phyloP scores from a whole-genome alignment of 2,113 vertebrate species.

The Steatornis caripensis region DNA sequence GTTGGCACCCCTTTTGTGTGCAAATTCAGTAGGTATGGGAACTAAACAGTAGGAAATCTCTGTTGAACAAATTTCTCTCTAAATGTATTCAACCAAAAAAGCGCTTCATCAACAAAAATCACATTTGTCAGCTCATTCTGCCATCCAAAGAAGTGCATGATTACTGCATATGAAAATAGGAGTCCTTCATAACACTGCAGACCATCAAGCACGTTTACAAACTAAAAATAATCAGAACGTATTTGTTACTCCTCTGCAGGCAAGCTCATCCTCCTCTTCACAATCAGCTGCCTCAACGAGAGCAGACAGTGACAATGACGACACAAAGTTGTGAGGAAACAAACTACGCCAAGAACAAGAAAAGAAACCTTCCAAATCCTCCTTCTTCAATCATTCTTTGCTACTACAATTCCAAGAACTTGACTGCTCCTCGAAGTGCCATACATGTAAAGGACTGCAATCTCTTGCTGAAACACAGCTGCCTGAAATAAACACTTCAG shows the following conservation, averaged over 20 bases:
- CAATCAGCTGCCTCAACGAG: conserved; percentile 46
- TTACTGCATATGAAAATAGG: background rate
- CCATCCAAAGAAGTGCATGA: background rate
- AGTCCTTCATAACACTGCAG: background rate
- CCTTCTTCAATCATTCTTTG: background rate
- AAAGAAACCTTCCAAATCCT: background rate
- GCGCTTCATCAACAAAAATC: background rate
- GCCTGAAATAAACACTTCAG: background rate
- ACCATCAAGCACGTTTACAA: background rate
- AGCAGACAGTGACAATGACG: conserved; percentile 9
- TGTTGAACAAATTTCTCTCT: background rate
- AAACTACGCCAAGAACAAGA: background rate
- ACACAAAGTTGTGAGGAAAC: conserved; percentile 63
- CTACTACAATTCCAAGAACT: background rate
- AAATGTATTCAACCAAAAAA: background rate
- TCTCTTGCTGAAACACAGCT: background rate
- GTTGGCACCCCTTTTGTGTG: background rate
- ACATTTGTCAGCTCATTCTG: background rate
- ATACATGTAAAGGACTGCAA: background rate
- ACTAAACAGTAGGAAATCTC: background rate
- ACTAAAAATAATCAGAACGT: background rate
- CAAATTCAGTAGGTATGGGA: background rate
- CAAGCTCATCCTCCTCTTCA: conserved; percentile 66
- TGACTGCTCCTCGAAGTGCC: background rate
- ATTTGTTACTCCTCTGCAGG: conserved; percentile 49